phyloP scores from a whole-genome alignment of 2,797 vertebrate genomes.

The Sebastes baramenuke region DNA sequence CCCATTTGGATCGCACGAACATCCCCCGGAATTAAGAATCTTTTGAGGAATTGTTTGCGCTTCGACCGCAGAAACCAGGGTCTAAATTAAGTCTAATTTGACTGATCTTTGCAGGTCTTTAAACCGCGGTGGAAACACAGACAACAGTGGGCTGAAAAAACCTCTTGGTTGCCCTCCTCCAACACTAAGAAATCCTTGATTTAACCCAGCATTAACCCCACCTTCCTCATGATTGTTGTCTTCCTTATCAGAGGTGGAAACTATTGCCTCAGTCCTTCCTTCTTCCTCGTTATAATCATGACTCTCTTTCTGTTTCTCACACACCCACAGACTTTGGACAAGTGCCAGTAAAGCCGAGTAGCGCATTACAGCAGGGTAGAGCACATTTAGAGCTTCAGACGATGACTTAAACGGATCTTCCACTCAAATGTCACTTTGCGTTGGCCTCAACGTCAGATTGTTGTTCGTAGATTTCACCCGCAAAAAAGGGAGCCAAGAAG shows the following conservation, averaged over 20 bases:
- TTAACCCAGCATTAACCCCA: conserved; percentile 4
- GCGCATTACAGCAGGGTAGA: conserved; percentile 35
- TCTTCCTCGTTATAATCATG: conserved; percentile 3
- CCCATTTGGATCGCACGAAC: too few species aligned
- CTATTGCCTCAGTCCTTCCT: background rate
- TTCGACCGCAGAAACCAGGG: too few species aligned
- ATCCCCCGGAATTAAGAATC: too few species aligned
- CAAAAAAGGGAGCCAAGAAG: background rate
- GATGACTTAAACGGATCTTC: conserved; percentile 33
- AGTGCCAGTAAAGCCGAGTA: conserved; percentile 19
- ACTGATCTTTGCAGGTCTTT: too few species aligned
- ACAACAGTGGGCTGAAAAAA: too few species aligned
- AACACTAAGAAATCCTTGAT: background rate
- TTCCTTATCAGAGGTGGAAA: conserved; percentile 33
- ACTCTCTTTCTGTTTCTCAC: background rate
- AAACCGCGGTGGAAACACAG: too few species aligned
- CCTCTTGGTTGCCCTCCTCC: background rate
- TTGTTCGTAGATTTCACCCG: background rate
- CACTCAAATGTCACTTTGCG: conserved; percentile 33
- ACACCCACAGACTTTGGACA: conserved; percentile 36
- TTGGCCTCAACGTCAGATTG: conserved; percentile 18
- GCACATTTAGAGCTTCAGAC: conserved; percentile 29
- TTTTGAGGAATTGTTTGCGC: too few species aligned
- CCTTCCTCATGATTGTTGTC: background rate
- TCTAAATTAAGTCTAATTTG: too few species aligned